A percentile compares a stretch with the other conserved stretches of the same genome.
These are phyloP conservation scores for Drosophila lacicola DNA, from an alignment of 2,888 invertebrate genomes.

Conservation along the genomic window DNA sequence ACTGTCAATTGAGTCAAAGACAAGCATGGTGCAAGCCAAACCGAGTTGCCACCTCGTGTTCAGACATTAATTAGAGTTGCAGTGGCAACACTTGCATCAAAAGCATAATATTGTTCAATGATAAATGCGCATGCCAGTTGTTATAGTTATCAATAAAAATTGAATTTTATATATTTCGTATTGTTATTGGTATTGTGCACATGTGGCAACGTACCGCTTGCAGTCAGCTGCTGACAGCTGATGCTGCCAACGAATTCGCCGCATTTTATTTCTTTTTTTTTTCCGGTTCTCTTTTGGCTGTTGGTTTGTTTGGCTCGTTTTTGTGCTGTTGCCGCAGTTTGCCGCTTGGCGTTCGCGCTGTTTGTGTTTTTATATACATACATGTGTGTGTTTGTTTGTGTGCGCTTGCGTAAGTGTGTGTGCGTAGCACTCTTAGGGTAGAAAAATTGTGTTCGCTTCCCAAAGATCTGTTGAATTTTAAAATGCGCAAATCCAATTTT, in stretches of 20 bases:
- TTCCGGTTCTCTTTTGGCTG: background rate
- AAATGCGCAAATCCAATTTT: constrained; percentile 1
- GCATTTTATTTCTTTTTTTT: constrained; percentile 2
- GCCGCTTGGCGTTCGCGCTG: background rate
- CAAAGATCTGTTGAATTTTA: constrained; percentile 26
- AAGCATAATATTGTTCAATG: background rate
- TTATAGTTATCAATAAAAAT: too few species aligned
- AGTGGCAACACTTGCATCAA: background rate
- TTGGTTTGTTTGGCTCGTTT: background rate
- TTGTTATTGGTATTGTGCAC: background rate
- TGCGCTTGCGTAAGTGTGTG: constrained; percentile 39
- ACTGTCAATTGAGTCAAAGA: constrained; percentile 5
- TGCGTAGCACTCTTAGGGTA: constrained; percentile 25
- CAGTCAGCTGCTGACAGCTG: constrained; percentile 30
- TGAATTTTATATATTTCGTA: background rate
- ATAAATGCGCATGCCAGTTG: background rate
- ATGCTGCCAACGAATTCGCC: constrained; percentile 27
- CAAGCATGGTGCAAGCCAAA: background rate
- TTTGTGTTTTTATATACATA: background rate
- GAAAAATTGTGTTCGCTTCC: constrained; percentile 1
- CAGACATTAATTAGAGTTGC: background rate
- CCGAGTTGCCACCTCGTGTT: constrained; percentile 35
- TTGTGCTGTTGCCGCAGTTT: background rate
- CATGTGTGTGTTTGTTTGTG: constrained; percentile 1
- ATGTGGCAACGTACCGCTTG: constrained; percentile 28